Conservation (phyloP, 2,797 vertebrate species). For the Labroides dimidiatus region DNA sequence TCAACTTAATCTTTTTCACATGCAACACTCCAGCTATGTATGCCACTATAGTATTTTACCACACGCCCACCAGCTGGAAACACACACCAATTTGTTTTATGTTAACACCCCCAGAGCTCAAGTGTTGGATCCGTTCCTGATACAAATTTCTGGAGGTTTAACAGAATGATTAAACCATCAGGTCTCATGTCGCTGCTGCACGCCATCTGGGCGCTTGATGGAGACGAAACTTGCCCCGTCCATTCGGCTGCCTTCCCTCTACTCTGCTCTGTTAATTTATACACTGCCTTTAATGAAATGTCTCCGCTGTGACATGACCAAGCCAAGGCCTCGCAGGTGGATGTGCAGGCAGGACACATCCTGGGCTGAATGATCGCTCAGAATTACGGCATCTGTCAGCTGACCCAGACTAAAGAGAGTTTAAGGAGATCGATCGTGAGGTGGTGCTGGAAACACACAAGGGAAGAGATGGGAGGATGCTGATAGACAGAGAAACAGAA, state of each 20-base stretch:
- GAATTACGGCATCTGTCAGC: conserved; percentile 34
- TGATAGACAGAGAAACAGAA: conserved; percentile 8
- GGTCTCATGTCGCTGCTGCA: conserved; percentile 34
- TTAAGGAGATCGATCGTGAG: conserved; percentile 62
- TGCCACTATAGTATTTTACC: conserved; percentile 20
- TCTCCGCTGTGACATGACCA: conserved; percentile 32
- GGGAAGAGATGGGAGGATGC: conserved; percentile 21
- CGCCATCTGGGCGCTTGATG: conserved; percentile 69
- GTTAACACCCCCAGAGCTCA: conserved; percentile 57
- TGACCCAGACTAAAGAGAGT: conserved; percentile 50
- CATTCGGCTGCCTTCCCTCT: conserved; percentile 4
- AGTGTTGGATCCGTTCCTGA: conserved; percentile 53
- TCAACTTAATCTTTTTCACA: conserved; percentile 78
- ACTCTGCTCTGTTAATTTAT: conserved; percentile 60
- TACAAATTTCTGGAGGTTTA: conserved; percentile 61
- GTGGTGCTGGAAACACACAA: conserved; percentile 28
- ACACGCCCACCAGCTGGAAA: conserved; percentile 69
- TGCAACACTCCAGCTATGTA: conserved; percentile 42
- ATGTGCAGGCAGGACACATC: conserved; percentile 19
- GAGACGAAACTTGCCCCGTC: conserved; percentile 42
- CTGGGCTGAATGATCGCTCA: conserved; percentile 38
- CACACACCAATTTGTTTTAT: conserved; percentile 73
- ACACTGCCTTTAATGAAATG: conserved; percentile 66
- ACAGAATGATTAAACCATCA: conserved; percentile 68
- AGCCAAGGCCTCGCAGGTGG: conserved; percentile 38